Conservation (phyloP, 2,113 vertebrate genomes). For the Chaetodon trifascialis region DNA sequence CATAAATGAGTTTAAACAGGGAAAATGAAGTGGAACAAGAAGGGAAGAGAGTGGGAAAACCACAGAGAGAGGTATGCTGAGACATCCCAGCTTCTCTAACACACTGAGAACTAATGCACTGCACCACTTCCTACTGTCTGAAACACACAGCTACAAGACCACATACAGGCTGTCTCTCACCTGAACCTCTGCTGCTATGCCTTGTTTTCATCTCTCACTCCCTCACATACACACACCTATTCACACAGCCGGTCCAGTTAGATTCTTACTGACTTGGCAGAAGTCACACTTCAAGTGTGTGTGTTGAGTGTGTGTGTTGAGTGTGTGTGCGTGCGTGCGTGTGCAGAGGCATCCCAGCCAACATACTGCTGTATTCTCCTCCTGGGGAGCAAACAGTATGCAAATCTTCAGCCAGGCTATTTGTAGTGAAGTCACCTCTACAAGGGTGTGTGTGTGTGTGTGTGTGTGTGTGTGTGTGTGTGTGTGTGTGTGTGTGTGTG, state of each 20-base stretch:
- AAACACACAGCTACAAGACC: conserved; percentile 4
- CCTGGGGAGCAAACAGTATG: conserved; percentile 49
- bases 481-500: not conserved
- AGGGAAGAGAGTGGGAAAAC: not conserved
- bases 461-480: conserved; percentile 26
- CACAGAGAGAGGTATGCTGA: conserved; percentile 4
- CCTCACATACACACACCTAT: conserved; percentile 23
- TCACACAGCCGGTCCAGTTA: conserved; percentile 13
- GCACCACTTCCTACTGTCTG: conserved; percentile 15
- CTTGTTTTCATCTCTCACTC: conserved; percentile 2
- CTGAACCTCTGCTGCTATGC: not conserved
- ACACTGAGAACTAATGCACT: conserved; percentile 14
- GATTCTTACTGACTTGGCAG: conserved; percentile 29
- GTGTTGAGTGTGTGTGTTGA: conserved; percentile 19
- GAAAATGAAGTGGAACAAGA: conserved; percentile 4
- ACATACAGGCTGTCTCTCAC: conserved; percentile 19
- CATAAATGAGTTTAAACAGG: conserved; percentile 3
- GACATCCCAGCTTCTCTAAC: not conserved
- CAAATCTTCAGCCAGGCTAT: conserved; percentile 48
- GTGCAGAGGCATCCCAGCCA: conserved; percentile 28
- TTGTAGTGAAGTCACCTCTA: conserved; percentile 69
- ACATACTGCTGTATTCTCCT: conserved; percentile 24
- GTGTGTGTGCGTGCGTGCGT: conserved; percentile 12
- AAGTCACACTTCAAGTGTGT: conserved; percentile 8
- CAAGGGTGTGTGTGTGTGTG: conserved; percentile 30